A percentile compares a stretch with the other conserved stretches of the same genome.
These are phyloP conservation scores for Vandiemenella viatica DNA, from an alignment of 2,888 invertebrate genomes.

Conservation along the genomic window DNA sequence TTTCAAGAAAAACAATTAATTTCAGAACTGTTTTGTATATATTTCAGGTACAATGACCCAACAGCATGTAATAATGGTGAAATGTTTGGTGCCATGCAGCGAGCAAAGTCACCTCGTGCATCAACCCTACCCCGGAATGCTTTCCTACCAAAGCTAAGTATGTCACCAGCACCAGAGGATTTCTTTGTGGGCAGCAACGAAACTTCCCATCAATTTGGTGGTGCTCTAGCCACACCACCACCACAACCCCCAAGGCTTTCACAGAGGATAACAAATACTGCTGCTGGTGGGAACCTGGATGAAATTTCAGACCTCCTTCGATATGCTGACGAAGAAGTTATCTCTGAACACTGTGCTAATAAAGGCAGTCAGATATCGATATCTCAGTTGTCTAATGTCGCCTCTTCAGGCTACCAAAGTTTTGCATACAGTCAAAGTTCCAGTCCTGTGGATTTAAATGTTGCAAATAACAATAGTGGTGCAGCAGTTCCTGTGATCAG, in stretches of 20 bases:
- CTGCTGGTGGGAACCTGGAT: constrained; percentile 31
- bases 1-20: no score
- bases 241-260: no score
- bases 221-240: constrained; percentile 10
- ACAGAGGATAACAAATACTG: no score
- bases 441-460: constrained; percentile 59
- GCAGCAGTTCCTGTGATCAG: no score
- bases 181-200: background rate
- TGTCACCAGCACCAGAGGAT: constrained; percentile 26
- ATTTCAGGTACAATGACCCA: constrained; percentile 46
- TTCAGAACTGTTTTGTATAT: no score
- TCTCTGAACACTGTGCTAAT: constrained; percentile 33
- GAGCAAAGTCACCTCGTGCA: constrained; percentile 36
- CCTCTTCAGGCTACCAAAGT: constrained; percentile 78
- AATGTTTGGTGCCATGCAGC: constrained; percentile 14
- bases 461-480: constrained; percentile 27
- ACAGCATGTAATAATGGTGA: constrained; percentile 25
- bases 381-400: constrained; percentile 60
- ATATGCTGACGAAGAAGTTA: constrained; percentile 56
- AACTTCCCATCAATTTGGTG: constrained; percentile 21
- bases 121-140: constrained; percentile 60
- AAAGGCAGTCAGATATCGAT: constrained; percentile 68
- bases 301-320: constrained; percentile 56
- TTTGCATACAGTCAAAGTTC: constrained; percentile 78
- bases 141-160: constrained; percentile 31